Conservation (phyloP, 2,888 invertebrate genomes). For the Labia minor region DNA sequence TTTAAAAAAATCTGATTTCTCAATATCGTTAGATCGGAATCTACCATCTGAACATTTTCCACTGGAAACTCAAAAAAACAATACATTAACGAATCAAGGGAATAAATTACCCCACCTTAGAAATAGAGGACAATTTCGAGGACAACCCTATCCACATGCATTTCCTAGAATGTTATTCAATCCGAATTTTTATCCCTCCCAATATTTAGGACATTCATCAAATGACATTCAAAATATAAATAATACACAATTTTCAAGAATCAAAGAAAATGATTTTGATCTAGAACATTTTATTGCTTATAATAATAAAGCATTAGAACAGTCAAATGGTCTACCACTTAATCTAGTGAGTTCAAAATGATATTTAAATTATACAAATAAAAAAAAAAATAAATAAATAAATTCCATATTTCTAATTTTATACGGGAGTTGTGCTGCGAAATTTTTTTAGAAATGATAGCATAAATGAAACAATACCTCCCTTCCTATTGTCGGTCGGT, state of each 20-base stretch:
- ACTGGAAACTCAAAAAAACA: neutral
- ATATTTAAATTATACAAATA: too few relatives aligned
- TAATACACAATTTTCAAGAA: constrained; percentile 3
- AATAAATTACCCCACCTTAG: neutral
- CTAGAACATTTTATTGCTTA: neutral
- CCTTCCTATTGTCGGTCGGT: too few relatives aligned
- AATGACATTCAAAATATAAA: neutral
- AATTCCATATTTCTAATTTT: too few relatives aligned
- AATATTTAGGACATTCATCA: too few relatives aligned
- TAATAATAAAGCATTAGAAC: neutral
- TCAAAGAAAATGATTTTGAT: neutral
- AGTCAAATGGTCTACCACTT: neutral
- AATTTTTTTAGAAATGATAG: too few relatives aligned
- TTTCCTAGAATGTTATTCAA: neutral
- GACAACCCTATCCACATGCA: neutral
- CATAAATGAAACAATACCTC: too few relatives aligned
- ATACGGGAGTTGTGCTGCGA: too few relatives aligned
- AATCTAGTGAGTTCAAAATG: neutral
- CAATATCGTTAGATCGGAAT: neutral
- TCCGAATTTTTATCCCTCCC: neutral
- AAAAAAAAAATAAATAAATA: too few relatives aligned
- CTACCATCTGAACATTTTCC: neutral
- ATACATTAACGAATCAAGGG: neutral
- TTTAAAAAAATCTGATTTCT: neutral
- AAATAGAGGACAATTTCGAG: neutral